Evolutionary conservation across 2,888 invertebrate genomes (phyloP).

Genomic region (Axea sp.): DNA sequence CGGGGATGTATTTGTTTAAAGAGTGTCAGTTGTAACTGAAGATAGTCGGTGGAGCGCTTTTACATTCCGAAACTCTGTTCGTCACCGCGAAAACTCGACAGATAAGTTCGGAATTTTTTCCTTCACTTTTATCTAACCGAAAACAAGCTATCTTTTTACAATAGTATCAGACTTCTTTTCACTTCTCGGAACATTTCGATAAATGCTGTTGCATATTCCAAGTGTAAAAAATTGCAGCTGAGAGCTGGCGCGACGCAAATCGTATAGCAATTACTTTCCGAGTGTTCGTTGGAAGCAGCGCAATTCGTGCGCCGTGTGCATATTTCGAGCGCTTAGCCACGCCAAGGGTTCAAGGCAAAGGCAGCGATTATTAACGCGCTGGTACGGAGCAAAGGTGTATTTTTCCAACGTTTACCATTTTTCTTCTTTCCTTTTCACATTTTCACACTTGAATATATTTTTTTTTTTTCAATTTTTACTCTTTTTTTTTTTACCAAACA

Average conservation of each 20-base stretch:
- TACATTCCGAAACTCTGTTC: neutral
- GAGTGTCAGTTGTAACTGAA: too few species aligned
- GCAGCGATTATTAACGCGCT: too few species aligned
- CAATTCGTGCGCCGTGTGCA: slow-evolving; percentile 29
- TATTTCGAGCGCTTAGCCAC: slow-evolving; percentile 33
- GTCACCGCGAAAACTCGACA: neutral
- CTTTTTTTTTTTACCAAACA: too few species aligned
- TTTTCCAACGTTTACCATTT: too few species aligned
- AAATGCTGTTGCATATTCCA: slow-evolving; percentile 2
- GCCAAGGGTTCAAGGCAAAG: slow-evolving; percentile 49
- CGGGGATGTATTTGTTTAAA: too few species aligned
- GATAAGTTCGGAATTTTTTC: slow-evolving; percentile 3
- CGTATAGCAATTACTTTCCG: slow-evolving; percentile 48
- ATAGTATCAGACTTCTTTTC: slow-evolving; percentile 17
- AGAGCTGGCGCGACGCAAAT: slow-evolving; percentile 17
- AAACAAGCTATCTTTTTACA: slow-evolving; percentile 49
- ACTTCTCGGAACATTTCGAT: slow-evolving; percentile 37
- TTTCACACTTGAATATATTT: too few species aligned
- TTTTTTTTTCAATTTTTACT: too few species aligned
- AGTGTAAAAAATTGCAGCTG: slow-evolving; percentile 9
- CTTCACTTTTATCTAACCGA: slow-evolving; percentile 31
- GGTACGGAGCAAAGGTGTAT: too few species aligned
- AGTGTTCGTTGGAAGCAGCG: slow-evolving; percentile 38
- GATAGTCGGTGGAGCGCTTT: too few species aligned
- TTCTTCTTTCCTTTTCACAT: too few species aligned